Evolutionary conservation across 53 echinoderm and acorn worm species (phyloP).

Genomic region (Crossaster papposus): DNA sequence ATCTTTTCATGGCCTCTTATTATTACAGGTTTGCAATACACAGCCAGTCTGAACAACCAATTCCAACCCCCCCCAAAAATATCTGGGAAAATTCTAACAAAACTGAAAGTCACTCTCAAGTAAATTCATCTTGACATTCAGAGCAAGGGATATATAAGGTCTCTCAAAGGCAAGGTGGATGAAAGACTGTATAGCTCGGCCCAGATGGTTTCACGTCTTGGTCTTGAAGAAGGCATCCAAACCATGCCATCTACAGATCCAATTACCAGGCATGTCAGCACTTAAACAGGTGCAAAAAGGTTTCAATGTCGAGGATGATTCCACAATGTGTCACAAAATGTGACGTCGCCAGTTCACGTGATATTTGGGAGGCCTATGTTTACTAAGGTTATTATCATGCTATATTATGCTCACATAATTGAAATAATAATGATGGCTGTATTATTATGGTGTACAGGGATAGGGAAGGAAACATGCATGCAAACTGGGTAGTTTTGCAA

Average conservation of each 20-base stretch:
- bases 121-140: constrained; percentile 43
- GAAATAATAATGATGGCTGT: constrained; percentile 25
- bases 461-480: background rate
- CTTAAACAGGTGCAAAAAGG: constrained; percentile 65
- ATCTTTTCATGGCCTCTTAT: background rate
- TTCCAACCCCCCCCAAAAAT: background rate
- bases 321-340: constrained; percentile 54
- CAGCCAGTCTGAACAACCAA: background rate
- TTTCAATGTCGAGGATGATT: constrained; percentile 62
- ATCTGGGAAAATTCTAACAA: background rate
- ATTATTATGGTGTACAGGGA: background rate
- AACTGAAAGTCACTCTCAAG: background rate
- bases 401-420: constrained; percentile 23
- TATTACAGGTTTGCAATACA: background rate
- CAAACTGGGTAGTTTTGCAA: background rate
- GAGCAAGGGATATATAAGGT: background rate
- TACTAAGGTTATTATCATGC: constrained; percentile 26
- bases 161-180: background rate
- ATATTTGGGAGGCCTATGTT: constrained; percentile 7
- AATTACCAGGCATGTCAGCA: constrained; percentile 61
- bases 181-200: constrained; percentile 15
- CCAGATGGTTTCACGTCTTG: constrained; percentile 25
- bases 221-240: constrained; percentile 38
- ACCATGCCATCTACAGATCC: constrained; percentile 61
- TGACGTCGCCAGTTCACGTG: constrained; percentile 41